Percentiles rank a stretch among this genome's conserved stretches.
phyloP scores from a whole-genome alignment of 2,888 invertebrate genomes.

The Leucoma salicis region DNA sequence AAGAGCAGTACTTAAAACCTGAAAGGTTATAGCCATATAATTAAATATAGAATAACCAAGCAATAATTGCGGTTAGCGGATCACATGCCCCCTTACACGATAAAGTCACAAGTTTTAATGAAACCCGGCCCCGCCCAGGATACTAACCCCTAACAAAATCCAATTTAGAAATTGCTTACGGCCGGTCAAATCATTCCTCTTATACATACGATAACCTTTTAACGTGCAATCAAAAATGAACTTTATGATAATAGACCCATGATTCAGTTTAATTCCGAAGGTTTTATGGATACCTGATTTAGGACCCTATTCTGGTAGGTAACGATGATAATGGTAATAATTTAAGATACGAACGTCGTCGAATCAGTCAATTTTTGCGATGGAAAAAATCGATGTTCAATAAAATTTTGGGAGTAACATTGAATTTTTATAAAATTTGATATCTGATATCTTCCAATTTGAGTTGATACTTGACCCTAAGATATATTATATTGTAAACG shows the following conservation, averaged over 20 bases:
- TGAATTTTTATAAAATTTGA: too few species aligned
- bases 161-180: slow-evolving; percentile 66
- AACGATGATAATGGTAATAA: slow-evolving; percentile 39
- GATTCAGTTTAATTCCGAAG: slow-evolving; percentile 32
- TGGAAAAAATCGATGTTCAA: slow-evolving; percentile 7
- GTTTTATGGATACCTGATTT: slow-evolving; percentile 32
- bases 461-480: too few species aligned
- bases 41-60: slow-evolving; percentile 28
- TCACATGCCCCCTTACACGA: slow-evolving; percentile 21
- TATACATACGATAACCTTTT: slow-evolving; percentile 30
- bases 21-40: too few species aligned
- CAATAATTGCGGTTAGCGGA: slow-evolving; percentile 25
- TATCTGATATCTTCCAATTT: too few species aligned
- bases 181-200: slow-evolving; percentile 50
- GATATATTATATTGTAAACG: too few species aligned
- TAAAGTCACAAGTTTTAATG: slow-evolving; percentile 46
- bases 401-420: too few species aligned
- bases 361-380: slow-evolving; percentile 17
- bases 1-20: too few species aligned
- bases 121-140: slow-evolving; percentile 36
- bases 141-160: slow-evolving; percentile 44
- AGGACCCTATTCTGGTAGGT: slow-evolving; percentile 35
- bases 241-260: slow-evolving; percentile 34
- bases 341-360: slow-evolving; percentile 22
- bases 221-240: slow-evolving; percentile 33